These are phyloP conservation scores for Bufo gargarizans DNA, from an alignment of 2,113 vertebrate genomes.

Conservation along the genomic window DNA sequence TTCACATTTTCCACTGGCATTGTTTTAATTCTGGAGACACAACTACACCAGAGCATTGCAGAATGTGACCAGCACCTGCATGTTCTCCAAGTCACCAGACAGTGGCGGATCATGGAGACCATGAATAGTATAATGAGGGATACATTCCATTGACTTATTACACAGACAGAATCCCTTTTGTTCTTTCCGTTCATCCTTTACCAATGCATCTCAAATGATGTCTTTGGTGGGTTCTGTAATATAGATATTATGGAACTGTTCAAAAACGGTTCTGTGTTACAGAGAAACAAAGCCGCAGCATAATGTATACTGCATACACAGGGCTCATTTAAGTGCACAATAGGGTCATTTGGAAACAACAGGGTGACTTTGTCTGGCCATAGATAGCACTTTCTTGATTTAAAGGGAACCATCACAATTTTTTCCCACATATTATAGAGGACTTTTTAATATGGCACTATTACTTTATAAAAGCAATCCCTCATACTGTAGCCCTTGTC, in stretches of 20 bases:
- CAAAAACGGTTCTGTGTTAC: neutral
- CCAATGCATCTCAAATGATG: conserved; percentile 9
- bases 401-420: neutral
- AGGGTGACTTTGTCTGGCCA: neutral
- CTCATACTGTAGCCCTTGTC: no score
- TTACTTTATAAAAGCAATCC: no score
- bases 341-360: conserved; percentile 7
- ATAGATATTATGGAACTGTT: neutral
- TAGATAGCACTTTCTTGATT: neutral
- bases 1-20: neutral
- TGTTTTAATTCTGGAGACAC: neutral
- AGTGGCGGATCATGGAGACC: neutral
- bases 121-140: conserved; percentile 55
- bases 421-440: no score
- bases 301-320: neutral
- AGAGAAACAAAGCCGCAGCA: neutral
- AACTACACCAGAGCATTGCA: neutral
- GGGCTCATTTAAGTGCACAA: neutral
- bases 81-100: conserved; percentile 22
- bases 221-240: neutral
- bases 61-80: conserved; percentile 37
- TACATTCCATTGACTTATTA: conserved; percentile 42
- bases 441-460: no score
- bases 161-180: conserved; percentile 37
- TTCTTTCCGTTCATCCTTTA: conserved; percentile 9